A percentile compares a stretch with the other conserved stretches of the same genome.
Evolutionary conservation across 2,113 vertebrate species (phyloP).

Genomic region (Patagioenas fasciata): DNA sequence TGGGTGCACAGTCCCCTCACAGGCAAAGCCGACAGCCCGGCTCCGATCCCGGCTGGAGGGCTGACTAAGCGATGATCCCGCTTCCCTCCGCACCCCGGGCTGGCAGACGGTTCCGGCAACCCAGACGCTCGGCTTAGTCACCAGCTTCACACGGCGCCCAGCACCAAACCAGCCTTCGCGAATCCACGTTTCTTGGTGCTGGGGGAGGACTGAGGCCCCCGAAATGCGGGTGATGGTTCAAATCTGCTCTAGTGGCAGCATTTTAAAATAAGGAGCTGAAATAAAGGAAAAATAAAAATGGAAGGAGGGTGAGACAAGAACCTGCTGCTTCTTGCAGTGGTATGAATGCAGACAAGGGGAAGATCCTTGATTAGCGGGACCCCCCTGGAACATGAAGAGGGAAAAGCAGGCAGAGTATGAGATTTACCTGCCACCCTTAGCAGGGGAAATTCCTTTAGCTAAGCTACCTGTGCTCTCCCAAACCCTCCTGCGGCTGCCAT

Average conservation of each 20-base stretch:
- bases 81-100: not conserved
- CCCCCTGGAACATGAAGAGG: fast-evolving
- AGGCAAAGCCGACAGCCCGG: not conserved
- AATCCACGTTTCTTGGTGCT: not conserved
- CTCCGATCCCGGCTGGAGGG: not conserved
- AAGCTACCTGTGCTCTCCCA: not conserved
- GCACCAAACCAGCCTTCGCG: fast-evolving
- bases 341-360: fast-evolving
- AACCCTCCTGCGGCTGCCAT: too few relatives aligned
- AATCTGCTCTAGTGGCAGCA: not conserved
- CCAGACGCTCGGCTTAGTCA: not conserved
- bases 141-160: not conserved
- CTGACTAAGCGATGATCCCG: not conserved
- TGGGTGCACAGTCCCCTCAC: not conserved
- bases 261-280: not conserved
- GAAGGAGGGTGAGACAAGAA: not conserved
- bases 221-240: not conserved
- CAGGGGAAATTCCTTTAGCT: not conserved
- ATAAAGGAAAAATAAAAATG: not conserved
- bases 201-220: not conserved
- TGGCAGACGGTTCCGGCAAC: not conserved
- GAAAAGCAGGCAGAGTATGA: not conserved
- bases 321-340: fast-evolving
- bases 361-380: not conserved
- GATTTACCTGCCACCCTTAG: too few relatives aligned